phyloP scores from a whole-genome alignment of 2,888 invertebrate genomes.

The Pogonocherus hispidulus region DNA sequence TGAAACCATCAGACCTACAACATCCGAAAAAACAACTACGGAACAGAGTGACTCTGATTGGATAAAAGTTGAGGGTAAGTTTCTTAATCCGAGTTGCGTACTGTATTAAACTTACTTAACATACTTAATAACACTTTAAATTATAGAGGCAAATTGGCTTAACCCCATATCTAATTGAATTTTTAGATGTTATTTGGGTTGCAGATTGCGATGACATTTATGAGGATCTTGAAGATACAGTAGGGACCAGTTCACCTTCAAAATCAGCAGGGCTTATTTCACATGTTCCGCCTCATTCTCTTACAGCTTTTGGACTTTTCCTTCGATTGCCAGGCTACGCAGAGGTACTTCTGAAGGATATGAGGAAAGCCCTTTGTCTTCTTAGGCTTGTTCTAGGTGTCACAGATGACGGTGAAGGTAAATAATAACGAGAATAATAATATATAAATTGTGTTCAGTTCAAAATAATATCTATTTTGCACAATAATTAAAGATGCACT shows the following conservation, averaged over 20 bases:
- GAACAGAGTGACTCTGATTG: constrained; percentile 69
- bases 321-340: constrained; percentile 92
- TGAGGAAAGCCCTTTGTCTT: constrained; percentile 88
- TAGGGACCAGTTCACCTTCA: constrained; percentile 69
- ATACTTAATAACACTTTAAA: too few species aligned
- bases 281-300: constrained; percentile 90
- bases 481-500: too few species aligned
- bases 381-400: constrained; percentile 90
- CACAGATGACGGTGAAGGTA: constrained; percentile 92
- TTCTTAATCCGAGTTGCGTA: too few species aligned
- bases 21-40: constrained; percentile 73
- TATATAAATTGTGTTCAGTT: too few species aligned
- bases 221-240: constrained; percentile 73
- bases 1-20: constrained; percentile 72
- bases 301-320: constrained; percentile 92
- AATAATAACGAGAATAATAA: neutral
- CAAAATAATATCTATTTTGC: too few species aligned
- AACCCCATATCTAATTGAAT: neutral
- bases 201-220: constrained; percentile 74
- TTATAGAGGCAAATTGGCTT: too few species aligned
- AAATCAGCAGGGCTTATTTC: constrained; percentile 71
- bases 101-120: too few species aligned
- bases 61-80: constrained; percentile 70
- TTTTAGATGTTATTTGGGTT: constrained; percentile 39
- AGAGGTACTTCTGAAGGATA: constrained; percentile 87